Evolutionary conservation across 1,140 invertebrate genomes (phyloP), one percentile per base, ranked within the genome.

Genomic region (Bombus affinis): DNA sequence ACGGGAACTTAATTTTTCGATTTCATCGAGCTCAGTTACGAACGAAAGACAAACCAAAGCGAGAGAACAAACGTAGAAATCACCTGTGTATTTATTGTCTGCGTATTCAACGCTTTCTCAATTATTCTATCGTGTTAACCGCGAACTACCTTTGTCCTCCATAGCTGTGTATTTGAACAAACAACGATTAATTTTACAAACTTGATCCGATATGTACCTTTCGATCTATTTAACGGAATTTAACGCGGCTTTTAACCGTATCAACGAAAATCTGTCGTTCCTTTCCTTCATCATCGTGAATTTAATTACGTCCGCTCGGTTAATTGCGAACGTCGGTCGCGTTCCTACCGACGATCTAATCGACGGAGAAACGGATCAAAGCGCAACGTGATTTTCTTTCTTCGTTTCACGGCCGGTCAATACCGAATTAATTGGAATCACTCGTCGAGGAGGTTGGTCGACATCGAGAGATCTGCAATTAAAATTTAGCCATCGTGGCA

Each of bases 391-490:
- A 71, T 78, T 57, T 84, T 78, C 81, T 66, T 57, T 13, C 28
- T 53, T n/a, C 71, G 32, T 47, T 65, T 25, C 35, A 18, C 35
- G 74, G 8, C 22, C 25, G 66, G 37, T 59, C 74, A 68, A 78
- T 84, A 78, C 75, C 35, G 75, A 78, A 84, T 78, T 84, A 84
- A 84, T 84, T 84, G 74, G 62, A 84, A 78, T 84, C 75, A 78
- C 75, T 70, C 73, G 44, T 83, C 53, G 72, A 66, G 47, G 1
- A 83, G 35, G n/a, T 70, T 37, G 82, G 47, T 32, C 82, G 74
- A 66, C 42, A 83, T 74, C 81, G 71, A 75, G 70, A 65, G 72
- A 83, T 78, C 75, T 84, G 82, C 75, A 78, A 84, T 84, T 84
- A 78, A 84, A 84, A 78, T 84, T 78, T 84, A 59, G 22, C 39